Conservation (phyloP, 2,888 invertebrate genomes). For the Acleris sparsana region DNA sequence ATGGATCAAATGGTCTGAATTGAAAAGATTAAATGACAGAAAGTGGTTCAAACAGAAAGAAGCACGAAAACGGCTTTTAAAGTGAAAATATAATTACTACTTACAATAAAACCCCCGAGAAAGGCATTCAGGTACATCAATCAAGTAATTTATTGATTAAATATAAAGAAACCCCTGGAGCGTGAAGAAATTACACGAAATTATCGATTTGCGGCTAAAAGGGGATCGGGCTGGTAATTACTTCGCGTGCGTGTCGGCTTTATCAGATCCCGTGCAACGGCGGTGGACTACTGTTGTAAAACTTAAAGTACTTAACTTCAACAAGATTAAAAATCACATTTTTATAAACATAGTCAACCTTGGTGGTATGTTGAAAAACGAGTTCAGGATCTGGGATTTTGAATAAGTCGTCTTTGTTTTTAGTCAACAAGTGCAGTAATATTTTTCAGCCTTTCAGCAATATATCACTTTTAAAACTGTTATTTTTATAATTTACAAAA, state of each 20-base stretch:
- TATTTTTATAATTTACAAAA: conserved; percentile 12
- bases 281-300: conserved; percentile 37
- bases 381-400: not conserved
- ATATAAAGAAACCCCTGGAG: conserved; percentile 31
- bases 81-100: conserved; percentile 22
- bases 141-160: conserved; percentile 25
- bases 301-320: conserved; percentile 2
- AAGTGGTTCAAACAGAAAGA: conserved; percentile 1
- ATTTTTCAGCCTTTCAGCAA: too few species aligned
- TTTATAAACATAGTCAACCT: not conserved
- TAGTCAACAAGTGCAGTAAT: too few species aligned
- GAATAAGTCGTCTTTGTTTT: not conserved
- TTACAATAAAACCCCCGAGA: conserved; percentile 14
- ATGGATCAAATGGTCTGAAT: too few species aligned
- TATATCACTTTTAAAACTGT: not conserved
- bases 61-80: conserved; percentile 18
- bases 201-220: conserved; percentile 51
- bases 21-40: conserved; percentile 8
- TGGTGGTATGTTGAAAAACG: not conserved
- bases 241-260: conserved; percentile 45
- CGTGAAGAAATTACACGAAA: conserved; percentile 37
- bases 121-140: conserved; percentile 21
- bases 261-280: conserved; percentile 29
- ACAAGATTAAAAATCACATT: not conserved
- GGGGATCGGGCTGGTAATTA: conserved; percentile 52